Base-by-base conservation (phyloP, 64 coral and sea anemone species). In the Cladopsammia gracilis region DNA sequence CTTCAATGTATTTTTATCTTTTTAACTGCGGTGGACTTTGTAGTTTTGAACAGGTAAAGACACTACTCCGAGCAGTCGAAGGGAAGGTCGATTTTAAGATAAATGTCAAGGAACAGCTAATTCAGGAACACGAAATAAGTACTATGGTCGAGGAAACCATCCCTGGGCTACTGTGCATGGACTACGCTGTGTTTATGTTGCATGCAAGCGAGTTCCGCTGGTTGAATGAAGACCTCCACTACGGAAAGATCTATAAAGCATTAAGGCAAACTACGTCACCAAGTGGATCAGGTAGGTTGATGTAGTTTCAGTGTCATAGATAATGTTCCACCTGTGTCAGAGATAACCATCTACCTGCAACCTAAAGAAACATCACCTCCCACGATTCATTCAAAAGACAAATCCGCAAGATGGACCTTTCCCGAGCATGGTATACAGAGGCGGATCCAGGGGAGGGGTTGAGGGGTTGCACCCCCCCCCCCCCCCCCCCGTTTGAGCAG, bases 161-260 rank as follows among this genome's bases (percentile, higher is more conserved):
- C 19, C 15, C 58, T 43, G 64, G 11, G 9, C 25, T n/a, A n/a
- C n/a, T 82, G 58, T 3, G 45, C 0, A 82, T 82, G 34, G 90
- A 93, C 61, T 89, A 82, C 45, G 95, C 95, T 22, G 83, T 96
- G 58, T 93, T 96, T 93, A 90, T 93, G 49, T 68, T 96, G 20
- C 95, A 96, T 77, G 90, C 90, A 16, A 67, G 93, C 22, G 95
- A 96, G 57, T 96, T 85, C 5, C 57, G 90, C 34, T 34, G 34
- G 34, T 34, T 34, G 34, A 34, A 34, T 34, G 34, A 34, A 34
- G 34, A 34, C 34, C 34, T 34, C 5, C 78, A 46, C 25, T 85
- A 84, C 43, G 54, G 49, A 1, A 86, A 56, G 25, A 10, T 86
- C 20, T 52, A 70, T 51, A 50, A 14, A 86, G 62, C 83, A 9